A percentile compares a stretch with the other conserved stretches of the same genome.
phyloP scores from a whole-genome alignment of 2,888 invertebrate species.

The Ornithoptera priamus region DNA sequence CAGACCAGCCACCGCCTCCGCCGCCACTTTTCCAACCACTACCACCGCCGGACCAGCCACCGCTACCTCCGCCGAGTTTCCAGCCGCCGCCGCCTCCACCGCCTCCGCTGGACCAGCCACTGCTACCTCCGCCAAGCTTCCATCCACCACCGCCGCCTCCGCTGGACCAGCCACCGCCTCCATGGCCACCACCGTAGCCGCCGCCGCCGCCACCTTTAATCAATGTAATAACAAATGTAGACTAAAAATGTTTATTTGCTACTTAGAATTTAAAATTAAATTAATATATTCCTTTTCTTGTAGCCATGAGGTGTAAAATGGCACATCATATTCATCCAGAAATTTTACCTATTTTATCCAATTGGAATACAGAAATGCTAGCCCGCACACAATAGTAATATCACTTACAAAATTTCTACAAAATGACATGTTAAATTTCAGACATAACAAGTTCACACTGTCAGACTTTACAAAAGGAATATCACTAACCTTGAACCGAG shows the following conservation, averaged over 20 bases:
- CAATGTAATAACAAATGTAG: background rate
- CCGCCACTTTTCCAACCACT: conserved; percentile 36
- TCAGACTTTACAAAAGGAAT: too few species aligned
- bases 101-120: conserved; percentile 38
- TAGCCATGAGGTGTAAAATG: too few species aligned
- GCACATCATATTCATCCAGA: too few species aligned
- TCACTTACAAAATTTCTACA: too few species aligned
- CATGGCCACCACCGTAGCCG: conserved; percentile 48
- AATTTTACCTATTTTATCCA: background rate
- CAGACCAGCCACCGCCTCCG: conserved; percentile 38
- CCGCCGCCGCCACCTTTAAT: conserved; percentile 44
- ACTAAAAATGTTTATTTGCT: background rate
- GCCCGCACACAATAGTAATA: too few species aligned
- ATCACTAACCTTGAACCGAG: too few species aligned
- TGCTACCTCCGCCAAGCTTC: conserved; percentile 47
- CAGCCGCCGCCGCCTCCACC: conserved; percentile 40
- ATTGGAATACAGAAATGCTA: too few species aligned
- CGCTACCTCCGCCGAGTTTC: conserved; percentile 44
- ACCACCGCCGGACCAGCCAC: conserved; percentile 38
- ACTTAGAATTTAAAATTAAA: too few species aligned
- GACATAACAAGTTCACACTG: too few species aligned
- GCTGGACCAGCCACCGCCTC: conserved; percentile 29
- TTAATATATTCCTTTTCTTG: too few species aligned
- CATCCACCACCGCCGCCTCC: conserved; percentile 51
- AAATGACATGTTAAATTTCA: too few species aligned